Evolutionary conservation across 2,888 invertebrate species (phyloP), one percentile per base, ranked within the genome.

Genomic region (Lymantria dispar): DNA sequence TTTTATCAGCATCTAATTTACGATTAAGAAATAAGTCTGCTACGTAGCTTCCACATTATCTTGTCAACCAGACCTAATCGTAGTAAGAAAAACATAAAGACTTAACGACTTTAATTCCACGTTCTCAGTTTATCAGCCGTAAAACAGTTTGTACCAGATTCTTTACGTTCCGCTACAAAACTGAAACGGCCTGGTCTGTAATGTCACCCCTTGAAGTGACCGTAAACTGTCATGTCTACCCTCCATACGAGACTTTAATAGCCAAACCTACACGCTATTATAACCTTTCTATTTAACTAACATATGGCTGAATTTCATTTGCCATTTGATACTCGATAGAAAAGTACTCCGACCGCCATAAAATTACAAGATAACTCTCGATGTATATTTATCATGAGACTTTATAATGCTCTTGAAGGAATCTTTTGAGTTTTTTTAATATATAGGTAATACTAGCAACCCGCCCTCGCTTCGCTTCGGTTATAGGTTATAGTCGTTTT

Each of bases 191-290:
- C 51, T 54, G 41, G 8, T 48, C 49, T 47, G 36, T 56, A 54
- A 61, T 54, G 52, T 56, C 48, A 60, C 54, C 49, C 60, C 38
- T 22, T 60, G 52, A 62, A 64, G 52, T 68, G 66, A 70, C 62
- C 65, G 62, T 75, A 68, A 74, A 74, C 68, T 61, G 60, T 57
- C 61, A 60, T 48, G 31, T 62, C 48, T 50, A 33, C 54, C 55
- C 50, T 51, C 45, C 43, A 42, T 38, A 51, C 51, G 50, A 52
- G 51, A 51, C 54, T 52, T 60, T 52, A 58, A 63, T 53, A 42
- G 45, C 12, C 11, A 31, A 14, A 15, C 10, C 15, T 9, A 33
- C 53, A 62, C 2, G 48, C 43, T 11, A 45, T 48, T 45, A 45
- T 45, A 22, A 40, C 9, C 60, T 38, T 14, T 64, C 43, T 10